phyloP scores from a whole-genome alignment of 2,113 vertebrate genomes.

The Aspidoscelis tigris region DNA sequence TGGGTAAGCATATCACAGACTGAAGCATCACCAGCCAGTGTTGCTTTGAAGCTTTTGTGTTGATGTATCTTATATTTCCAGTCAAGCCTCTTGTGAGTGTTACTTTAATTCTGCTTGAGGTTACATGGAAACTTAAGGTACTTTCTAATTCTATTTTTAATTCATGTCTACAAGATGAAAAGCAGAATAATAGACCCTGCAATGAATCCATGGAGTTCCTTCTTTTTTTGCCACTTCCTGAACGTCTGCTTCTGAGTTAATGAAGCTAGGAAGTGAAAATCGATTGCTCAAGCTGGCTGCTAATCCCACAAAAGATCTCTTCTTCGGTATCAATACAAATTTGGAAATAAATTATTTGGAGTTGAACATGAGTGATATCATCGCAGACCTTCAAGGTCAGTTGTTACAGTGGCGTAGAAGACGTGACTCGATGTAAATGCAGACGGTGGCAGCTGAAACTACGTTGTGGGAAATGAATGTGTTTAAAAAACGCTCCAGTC shows the following conservation, averaged over 20 bases:
- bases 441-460: constrained; percentile 37
- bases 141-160: constrained; percentile 62
- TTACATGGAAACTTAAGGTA: constrained; percentile 37
- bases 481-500: constrained; percentile 69
- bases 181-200: constrained; percentile 61
- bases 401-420: constrained; percentile 55
- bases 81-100: background rate
- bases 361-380: background rate
- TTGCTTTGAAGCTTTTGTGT: background rate
- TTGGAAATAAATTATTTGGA: constrained; percentile 4
- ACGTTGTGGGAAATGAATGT: constrained; percentile 69
- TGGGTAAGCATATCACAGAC: constrained; percentile 45
- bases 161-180: constrained; percentile 51
- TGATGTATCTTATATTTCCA: background rate
- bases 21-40: constrained; percentile 32
- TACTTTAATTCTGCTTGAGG: background rate
- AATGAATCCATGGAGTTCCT: constrained; percentile 60
- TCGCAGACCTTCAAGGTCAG: constrained; percentile 64
- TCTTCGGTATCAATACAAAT: constrained; percentile 52
- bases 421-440: constrained; percentile 42
- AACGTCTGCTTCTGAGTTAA: constrained; percentile 62
- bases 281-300: constrained; percentile 44
- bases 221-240: constrained; percentile 77
- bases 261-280: constrained; percentile 61
- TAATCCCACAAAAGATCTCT: constrained; percentile 43